These are phyloP conservation scores for Metalampra italica DNA, from an alignment of 2,888 invertebrate genomes.

Conservation along the genomic window DNA sequence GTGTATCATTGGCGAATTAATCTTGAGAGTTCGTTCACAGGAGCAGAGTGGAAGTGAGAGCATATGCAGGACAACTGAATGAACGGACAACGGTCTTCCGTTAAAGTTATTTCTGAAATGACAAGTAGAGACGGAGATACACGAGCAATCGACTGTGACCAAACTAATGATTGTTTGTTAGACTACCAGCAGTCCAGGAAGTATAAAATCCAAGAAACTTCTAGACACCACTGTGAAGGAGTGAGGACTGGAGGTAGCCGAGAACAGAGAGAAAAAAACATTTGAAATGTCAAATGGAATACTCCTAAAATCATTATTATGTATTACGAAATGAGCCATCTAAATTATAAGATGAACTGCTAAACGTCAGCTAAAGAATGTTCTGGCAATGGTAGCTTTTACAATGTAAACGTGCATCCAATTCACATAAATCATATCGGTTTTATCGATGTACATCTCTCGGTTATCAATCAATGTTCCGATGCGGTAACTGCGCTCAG, in stretches of 20 bases:
- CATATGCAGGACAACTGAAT: too few species aligned
- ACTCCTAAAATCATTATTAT: background rate
- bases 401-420: background rate
- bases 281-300: too few species aligned
- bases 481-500: constrained; percentile 24
- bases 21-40: too few species aligned
- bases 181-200: background rate
- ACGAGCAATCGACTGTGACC: background rate
- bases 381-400: constrained; percentile 8
- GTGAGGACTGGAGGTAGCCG: too few species aligned
- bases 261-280: too few species aligned
- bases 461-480: constrained; percentile 44
- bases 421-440: constrained; percentile 38
- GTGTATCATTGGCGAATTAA: too few species aligned
- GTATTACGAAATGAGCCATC: too few species aligned
- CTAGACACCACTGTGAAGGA: background rate
- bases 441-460: constrained; percentile 35
- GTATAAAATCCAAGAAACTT: background rate
- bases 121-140: too few species aligned
- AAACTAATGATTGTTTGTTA: background rate
- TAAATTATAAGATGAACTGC: background rate
- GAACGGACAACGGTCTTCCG: too few species aligned
- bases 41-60: too few species aligned
- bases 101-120: too few species aligned
- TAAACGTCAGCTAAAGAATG: background rate